These are phyloP conservation scores for Patella caerulea DNA, from an alignment of 2,888 invertebrate species.

Conservation along the genomic window DNA sequence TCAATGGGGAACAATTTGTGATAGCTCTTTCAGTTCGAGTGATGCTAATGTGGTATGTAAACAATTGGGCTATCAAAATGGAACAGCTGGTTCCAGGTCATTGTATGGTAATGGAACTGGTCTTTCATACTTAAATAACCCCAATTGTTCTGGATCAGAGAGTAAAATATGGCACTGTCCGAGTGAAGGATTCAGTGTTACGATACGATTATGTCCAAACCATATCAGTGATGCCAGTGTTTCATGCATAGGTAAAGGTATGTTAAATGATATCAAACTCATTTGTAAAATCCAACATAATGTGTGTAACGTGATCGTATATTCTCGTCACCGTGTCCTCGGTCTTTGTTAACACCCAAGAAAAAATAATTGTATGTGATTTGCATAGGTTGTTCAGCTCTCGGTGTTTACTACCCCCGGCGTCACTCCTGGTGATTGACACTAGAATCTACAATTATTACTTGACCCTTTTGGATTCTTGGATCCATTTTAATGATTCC, in stretches of 20 bases:
- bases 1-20: constrained; percentile 52
- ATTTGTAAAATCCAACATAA: too few relatives aligned
- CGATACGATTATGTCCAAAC: constrained; percentile 43
- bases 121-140: constrained; percentile 48
- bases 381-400: too few relatives aligned
- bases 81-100: constrained; percentile 43
- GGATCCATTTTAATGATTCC: too few relatives aligned
- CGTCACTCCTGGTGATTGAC: too few relatives aligned
- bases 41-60: constrained; percentile 53
- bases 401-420: too few relatives aligned
- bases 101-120: constrained; percentile 48
- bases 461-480: too few relatives aligned
- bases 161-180: constrained; percentile 51
- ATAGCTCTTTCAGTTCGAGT: constrained; percentile 46
- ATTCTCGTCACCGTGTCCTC: too few relatives aligned
- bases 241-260: constrained; percentile 52
- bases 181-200: constrained; percentile 47
- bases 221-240: constrained; percentile 52
- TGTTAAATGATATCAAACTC: background rate
- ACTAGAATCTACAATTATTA: too few relatives aligned
- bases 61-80: constrained; percentile 49
- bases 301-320: too few relatives aligned
- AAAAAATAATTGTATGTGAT: too few relatives aligned
- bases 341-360: too few relatives aligned
- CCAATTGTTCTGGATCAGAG: constrained; percentile 51